Evolutionary conservation across 2,888 invertebrate genomes (phyloP).

Genomic region (Ophioninae sp.): DNA sequence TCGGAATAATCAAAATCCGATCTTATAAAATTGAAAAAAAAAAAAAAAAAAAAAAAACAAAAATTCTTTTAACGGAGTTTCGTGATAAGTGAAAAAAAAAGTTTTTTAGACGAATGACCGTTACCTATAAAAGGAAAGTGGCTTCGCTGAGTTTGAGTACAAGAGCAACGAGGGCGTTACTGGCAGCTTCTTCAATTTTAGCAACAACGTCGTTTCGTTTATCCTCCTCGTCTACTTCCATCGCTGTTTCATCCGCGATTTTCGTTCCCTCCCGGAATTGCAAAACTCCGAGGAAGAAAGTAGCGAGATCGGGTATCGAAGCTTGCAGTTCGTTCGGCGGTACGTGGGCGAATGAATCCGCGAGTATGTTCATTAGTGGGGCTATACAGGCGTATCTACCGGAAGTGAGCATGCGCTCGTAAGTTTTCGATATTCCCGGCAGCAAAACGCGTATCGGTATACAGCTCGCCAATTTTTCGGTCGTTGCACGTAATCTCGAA

Average conservation of each 20-base stretch:
- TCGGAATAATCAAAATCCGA: too few species aligned
- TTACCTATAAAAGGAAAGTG: slow-evolving; percentile 92
- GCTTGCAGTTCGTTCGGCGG: slow-evolving; percentile 85
- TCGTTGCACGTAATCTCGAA: slow-evolving; percentile 84
- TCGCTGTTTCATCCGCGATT: slow-evolving; percentile 37
- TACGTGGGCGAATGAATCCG: slow-evolving; percentile 87
- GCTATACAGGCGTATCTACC: slow-evolving; percentile 85
- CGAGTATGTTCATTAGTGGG: slow-evolving; percentile 89
- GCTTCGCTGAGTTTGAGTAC: slow-evolving; percentile 94
- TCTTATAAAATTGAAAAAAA: too few species aligned
- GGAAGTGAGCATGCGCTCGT: slow-evolving; percentile 84
- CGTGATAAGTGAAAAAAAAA: too few species aligned
- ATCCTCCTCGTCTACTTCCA: slow-evolving; percentile 76
- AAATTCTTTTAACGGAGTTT: too few species aligned
- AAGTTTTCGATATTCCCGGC: slow-evolving; percentile 87
- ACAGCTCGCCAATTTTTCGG: slow-evolving; percentile 86
- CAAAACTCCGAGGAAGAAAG: slow-evolving; percentile 88
- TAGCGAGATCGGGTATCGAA: slow-evolving; percentile 86
- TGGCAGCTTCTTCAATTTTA: slow-evolving; percentile 87
- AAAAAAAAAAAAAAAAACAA: too few species aligned
- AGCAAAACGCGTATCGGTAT: slow-evolving; percentile 90
- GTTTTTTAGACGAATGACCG: not conserved
- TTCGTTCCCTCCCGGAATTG: slow-evolving; percentile 85
- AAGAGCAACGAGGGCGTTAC: slow-evolving; percentile 89
- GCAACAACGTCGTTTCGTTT: slow-evolving; percentile 81